Conservation (phyloP, 2,888 invertebrate species). For the Augiades crinisus region DNA sequence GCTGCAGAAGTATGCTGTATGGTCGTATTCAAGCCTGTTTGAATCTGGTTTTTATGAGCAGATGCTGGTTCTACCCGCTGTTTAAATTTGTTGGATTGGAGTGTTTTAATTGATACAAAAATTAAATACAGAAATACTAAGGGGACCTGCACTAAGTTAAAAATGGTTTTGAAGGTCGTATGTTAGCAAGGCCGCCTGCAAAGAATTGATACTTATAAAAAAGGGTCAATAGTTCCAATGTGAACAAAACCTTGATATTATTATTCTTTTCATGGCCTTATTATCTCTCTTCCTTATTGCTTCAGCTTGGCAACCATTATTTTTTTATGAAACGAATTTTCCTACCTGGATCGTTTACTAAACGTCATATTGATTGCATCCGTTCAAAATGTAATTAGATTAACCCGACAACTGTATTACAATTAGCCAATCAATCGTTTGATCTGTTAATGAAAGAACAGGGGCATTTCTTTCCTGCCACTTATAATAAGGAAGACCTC, state of each 20-base stretch:
- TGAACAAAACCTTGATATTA: background rate
- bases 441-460: background rate
- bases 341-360: background rate
- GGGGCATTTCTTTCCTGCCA: too few species aligned
- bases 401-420: background rate
- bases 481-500: conserved; percentile 5
- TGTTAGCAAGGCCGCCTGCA: too few species aligned
- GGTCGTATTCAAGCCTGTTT: too few species aligned
- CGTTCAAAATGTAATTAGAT: conserved; percentile 7
- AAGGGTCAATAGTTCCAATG: background rate
- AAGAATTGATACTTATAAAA: background rate
- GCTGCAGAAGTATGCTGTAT: too few species aligned
- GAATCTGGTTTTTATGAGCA: too few species aligned
- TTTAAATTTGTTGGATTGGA: too few species aligned
- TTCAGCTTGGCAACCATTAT: background rate
- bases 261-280: too few species aligned
- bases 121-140: too few species aligned
- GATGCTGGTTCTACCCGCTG: too few species aligned
- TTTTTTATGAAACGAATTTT: background rate
- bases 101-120: too few species aligned
- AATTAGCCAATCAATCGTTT: conserved; percentile 4
- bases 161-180: too few species aligned
- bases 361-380: conserved; percentile 9
- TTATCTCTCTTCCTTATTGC: background rate
- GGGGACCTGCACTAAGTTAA: too few species aligned